Evolutionary conservation across 23 tunicate species (phyloP), one percentile per base, ranked within the genome.

Genomic region (Botrylloides violaceus): DNA sequence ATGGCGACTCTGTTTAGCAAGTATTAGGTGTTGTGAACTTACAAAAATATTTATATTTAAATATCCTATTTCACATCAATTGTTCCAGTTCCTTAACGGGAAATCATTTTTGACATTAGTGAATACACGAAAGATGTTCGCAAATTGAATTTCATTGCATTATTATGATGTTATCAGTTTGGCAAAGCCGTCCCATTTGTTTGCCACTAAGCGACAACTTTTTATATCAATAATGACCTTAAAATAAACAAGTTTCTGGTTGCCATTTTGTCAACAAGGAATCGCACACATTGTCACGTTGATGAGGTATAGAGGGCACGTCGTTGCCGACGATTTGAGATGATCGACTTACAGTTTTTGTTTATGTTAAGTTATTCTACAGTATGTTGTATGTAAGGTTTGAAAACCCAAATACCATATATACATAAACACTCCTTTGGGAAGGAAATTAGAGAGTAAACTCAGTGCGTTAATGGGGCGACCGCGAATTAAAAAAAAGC

Each of bases 341-440:
- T 43, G 53, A 15, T 43, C n/a, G n/a, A n/a, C n/a, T n/a, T n/a
- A n/a, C n/a, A n/a, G n/a, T 7, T 43, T 43, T 43, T 43, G 53
- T 43, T 43, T 43, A 15, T 43, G 53, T 7, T 43, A 43, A 43
- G 12, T 43, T 15, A 43, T 43, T 43, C 15, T 43, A 43, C n/a
- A 43, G 53, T 43, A 43, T 43, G 15, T 43, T 15, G 53, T 15
- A 15, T 9, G 53, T 15, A 43, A 15, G 53, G 15, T 15, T 43
- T 43, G 9, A 43, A 7, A 43, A 15, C 53, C 53, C 53, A 15
- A 43, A 43, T 43, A 15, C 15, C 53, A 15, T 7, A 43, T 43
- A 43, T 43, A 43, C 53, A 43, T 43, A 43, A 43, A 43, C 53
- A 43, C 53, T 43, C 53, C 53, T 43, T 43, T 43, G 53, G 53